Conservation (phyloP, 1,140 invertebrate genomes). For the Brachionus calyciflorus region DNA sequence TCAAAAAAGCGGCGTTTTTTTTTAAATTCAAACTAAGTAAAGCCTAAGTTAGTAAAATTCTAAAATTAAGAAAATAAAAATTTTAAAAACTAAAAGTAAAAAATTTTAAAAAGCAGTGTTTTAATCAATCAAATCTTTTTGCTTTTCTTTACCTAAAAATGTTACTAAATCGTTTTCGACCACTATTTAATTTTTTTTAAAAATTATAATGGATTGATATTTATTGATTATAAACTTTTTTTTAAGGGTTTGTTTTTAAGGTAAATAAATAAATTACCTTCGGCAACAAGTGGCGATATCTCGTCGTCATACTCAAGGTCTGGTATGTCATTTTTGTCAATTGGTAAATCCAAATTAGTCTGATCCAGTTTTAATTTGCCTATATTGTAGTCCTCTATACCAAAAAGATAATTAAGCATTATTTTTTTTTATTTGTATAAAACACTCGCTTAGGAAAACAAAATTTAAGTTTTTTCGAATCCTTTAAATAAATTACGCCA, state of each 20-base stretch:
- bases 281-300: slow-evolving; percentile 26
- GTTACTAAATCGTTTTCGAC: slow-evolving; percentile 36
- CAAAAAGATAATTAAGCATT: background rate
- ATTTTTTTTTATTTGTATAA: no score
- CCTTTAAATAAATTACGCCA: no score
- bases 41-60: slow-evolving; percentile 24
- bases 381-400: background rate
- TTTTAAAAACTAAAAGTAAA: background rate
- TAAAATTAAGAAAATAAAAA: no score
- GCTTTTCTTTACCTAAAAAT: slow-evolving; percentile 21
- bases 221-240: background rate
- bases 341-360: background rate
- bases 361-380: background rate
- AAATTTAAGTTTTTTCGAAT: no score
- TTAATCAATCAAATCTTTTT: background rate
- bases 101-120: background rate
- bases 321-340: slow-evolving; percentile 31
- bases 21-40: background rate
- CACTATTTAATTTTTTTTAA: background rate
- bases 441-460: no score
- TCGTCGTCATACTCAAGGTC: slow-evolving; percentile 44
- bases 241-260: background rate
- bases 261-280: slow-evolving; percentile 30
- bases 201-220: background rate
- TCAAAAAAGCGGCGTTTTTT: background rate